Conservation (phyloP, 2,797 vertebrate species). For the Periparus ater region DNA sequence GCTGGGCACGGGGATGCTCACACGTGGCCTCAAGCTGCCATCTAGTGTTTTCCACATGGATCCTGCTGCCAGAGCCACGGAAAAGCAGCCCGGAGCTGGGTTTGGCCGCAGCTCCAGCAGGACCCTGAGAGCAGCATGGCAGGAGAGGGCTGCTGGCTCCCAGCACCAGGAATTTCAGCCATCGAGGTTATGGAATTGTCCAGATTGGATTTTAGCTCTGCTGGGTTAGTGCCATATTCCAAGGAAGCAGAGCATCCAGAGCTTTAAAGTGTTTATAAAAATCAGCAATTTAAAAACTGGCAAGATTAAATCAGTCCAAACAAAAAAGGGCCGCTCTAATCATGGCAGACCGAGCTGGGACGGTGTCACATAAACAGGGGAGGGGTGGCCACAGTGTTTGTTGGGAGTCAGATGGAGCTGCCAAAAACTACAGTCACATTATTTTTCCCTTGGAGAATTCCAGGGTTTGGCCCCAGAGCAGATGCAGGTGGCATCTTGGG, state of each 20-base stretch:
- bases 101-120: neutral
- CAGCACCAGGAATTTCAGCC: neutral
- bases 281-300: neutral
- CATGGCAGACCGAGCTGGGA: rapidly evolving
- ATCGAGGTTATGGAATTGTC: neutral
- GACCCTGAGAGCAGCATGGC: neutral
- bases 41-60: neutral
- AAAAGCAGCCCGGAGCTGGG: rapidly evolving
- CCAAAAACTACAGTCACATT: neutral
- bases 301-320: constrained; percentile 15
- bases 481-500: neutral
- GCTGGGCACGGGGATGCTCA: neutral
- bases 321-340: neutral
- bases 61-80: neutral
- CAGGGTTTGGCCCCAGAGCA: neutral
- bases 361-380: neutral
- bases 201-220: neutral
- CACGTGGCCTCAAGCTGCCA: constrained; percentile 31
- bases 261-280: constrained; percentile 17
- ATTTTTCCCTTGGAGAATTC: neutral
- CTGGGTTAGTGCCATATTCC: neutral
- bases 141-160: neutral
- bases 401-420: neutral
- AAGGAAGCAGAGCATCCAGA: neutral
- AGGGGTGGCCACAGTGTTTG: neutral